Evolutionary conservation across 2,797 vertebrate genomes (phyloP), one percentile per base, ranked within the genome.

Genomic region (Pempheris klunzingeri): DNA sequence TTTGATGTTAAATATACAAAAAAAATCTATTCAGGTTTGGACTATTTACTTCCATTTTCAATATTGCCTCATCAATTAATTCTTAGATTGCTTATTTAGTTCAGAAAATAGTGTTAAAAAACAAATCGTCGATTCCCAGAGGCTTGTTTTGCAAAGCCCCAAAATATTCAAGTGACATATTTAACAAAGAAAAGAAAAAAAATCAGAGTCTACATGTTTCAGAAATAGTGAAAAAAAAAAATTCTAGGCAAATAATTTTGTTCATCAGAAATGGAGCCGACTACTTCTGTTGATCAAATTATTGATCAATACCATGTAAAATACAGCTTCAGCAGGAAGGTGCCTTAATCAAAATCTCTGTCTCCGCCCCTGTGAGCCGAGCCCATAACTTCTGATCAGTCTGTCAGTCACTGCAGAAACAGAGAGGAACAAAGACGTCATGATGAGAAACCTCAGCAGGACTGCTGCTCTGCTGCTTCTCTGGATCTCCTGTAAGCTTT

Each of bases 401-500:
- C 63, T 26, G 44, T 69, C 81, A 55, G 59, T 83, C 66, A 18
- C 14, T 8, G 50, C 53, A 53, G 62, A 50, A 41, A 70, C 74
- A 43, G 47, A 57, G 47, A 68, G 22, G 36, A 71, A 32, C 22
- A 22, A 47, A 49, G 38, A 49, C 73, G 65, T 53, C 11, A 89
- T 86, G 78, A 82, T 76, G 36, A 57, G 30, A 67, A 54, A 57
- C 62, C 2, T 59, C 32, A 44, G 39, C 62, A 54, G 36, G 38
- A 41, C n/a, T n/a, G n/a, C 80, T 17, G 0, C 71, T 71, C 32
- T 88, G 47, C 81, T 79, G 58, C 41, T 88, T 20, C 74, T 77
- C 75, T 84, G 71, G 13, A 64, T 86, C 24, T 62, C 68, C 34
- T 84, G 86, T 92, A 77, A 15, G 68, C n/a, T 62, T 76, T 63